A percentile compares a stretch with the other conserved stretches of the same genome.
Evolutionary conservation across 2,113 vertebrate genomes (phyloP).

Genomic region (Oreotrochilus melanogaster): DNA sequence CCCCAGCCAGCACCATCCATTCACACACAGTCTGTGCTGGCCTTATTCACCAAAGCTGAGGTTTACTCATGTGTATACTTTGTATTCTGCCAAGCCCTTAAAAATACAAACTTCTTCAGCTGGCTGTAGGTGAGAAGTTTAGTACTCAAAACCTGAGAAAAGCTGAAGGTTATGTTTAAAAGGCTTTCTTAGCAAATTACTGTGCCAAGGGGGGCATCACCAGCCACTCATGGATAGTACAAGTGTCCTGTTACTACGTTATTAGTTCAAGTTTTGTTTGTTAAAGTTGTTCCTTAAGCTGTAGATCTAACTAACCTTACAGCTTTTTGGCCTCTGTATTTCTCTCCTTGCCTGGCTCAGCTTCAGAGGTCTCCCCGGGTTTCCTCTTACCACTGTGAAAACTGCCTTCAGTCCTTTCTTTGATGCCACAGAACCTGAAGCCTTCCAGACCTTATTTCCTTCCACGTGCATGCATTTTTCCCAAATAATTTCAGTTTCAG

Average conservation of each 20-base stretch:
- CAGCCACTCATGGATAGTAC: neutral
- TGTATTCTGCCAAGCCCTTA: neutral
- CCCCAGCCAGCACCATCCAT: neutral
- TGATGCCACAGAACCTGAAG: neutral
- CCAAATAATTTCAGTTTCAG: neutral
- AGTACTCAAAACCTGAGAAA: neutral
- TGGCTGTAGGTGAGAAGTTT: neutral
- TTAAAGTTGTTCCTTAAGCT: neutral
- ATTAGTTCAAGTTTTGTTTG: neutral
- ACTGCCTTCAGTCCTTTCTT: neutral
- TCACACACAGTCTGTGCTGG: neutral
- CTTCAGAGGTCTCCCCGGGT: neutral
- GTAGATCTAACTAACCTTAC: neutral
- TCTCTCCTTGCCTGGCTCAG: neutral
- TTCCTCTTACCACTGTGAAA: neutral
- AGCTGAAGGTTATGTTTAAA: neutral
- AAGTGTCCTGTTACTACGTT: accelerated
- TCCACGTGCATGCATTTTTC: neutral
- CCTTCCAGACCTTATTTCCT: neutral
- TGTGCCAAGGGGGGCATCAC: neutral
- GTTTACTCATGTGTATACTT: neutral
- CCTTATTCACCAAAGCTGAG: neutral
- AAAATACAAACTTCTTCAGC: neutral
- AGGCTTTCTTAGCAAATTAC: neutral
- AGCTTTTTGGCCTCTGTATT: neutral